Evolutionary conservation across 30 jellyfish, hydroid and myxozoan species (phyloP), one percentile per base, ranked within the genome.

Genomic region (Cassiopea xamachana): DNA sequence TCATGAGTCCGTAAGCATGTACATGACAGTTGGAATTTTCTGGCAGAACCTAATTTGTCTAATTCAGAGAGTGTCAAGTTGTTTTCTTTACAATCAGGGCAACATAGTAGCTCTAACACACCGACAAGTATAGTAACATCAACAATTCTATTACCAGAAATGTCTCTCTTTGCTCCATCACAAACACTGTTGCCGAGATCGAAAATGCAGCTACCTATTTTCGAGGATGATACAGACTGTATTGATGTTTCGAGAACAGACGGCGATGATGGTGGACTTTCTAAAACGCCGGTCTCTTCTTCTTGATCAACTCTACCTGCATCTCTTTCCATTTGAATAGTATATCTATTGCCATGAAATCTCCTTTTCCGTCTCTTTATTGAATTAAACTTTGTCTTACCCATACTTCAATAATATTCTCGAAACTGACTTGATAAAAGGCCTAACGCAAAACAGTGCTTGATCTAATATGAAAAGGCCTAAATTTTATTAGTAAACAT

Each of bases 61-160:
- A 64, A 64, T 64, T 64, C 74, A 16, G 74, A 64, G 8, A 64
- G 43, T 64, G 74, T 64, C 74, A 64, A 64, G 43, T 14, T 64
- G 15, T 64, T 64, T 64, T 64, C 74, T 27, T 64, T 64, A 27
- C 74, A 64, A 64, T 64, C 74, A 64, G 74, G 74, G 74, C 74
- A 64, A 64, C 74, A 64, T 4, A 64, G 74, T 17, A 64, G 74
- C 74, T 64, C 74, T 64, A 64, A 17, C 74, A 64, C 74, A 64
- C 74, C 27, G 15, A 17, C 74, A 64, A 64, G 74, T 64, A 64
- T 14, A 9, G 74, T 64, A 27, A 64, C 27, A 64, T 64, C 74
- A 64, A 64, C 8, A 9, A 64, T 64, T 64, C 74, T 64, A 64
- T 4, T 4, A 5, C 74, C 74, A 4, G 74, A 64, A 64, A 64